Conservation (phyloP, 1,140 invertebrate species). For the Megalonaias nervosa region DNA sequence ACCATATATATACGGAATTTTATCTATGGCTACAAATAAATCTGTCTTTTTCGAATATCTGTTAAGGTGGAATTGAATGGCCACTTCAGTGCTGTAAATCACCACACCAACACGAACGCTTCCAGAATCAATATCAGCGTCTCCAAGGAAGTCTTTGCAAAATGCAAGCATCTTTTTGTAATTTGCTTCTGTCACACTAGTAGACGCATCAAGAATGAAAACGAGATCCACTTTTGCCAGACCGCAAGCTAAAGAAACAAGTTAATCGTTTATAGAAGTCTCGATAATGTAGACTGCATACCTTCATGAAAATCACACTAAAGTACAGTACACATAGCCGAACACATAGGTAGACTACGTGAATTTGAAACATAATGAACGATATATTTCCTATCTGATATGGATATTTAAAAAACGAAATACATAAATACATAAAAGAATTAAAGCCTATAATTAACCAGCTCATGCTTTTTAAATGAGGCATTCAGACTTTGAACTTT, state of each 20-base stretch:
- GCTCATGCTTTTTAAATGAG: too few relatives aligned
- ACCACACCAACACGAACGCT: constrained; percentile 49
- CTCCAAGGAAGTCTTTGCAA: constrained; percentile 52
- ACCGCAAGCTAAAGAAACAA: constrained; percentile 24
- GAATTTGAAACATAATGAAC: too few relatives aligned
- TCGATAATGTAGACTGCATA: too few relatives aligned
- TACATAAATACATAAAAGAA: too few relatives aligned
- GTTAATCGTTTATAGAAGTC: too few relatives aligned
- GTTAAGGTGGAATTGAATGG: constrained; percentile 56
- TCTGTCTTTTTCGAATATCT: constrained; percentile 38
- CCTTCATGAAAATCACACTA: too few relatives aligned
- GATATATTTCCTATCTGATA: too few relatives aligned
- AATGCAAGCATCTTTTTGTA: constrained; percentile 55
- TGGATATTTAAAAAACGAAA: too few relatives aligned
- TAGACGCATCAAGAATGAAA: constrained; percentile 57
- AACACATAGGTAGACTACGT: too few relatives aligned
- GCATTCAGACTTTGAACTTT: too few relatives aligned
- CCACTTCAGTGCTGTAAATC: constrained; percentile 54
- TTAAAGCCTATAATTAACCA: too few relatives aligned
- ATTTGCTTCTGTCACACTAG: constrained; percentile 53
- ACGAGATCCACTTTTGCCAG: constrained; percentile 50
- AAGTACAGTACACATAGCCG: too few relatives aligned
- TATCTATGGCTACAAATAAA: constrained; percentile 46
- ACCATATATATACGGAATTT: constrained; percentile 54
- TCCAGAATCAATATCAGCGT: constrained; percentile 53